Conservation (phyloP, 2,888 invertebrate genomes). For the Xanthia icteritia region DNA sequence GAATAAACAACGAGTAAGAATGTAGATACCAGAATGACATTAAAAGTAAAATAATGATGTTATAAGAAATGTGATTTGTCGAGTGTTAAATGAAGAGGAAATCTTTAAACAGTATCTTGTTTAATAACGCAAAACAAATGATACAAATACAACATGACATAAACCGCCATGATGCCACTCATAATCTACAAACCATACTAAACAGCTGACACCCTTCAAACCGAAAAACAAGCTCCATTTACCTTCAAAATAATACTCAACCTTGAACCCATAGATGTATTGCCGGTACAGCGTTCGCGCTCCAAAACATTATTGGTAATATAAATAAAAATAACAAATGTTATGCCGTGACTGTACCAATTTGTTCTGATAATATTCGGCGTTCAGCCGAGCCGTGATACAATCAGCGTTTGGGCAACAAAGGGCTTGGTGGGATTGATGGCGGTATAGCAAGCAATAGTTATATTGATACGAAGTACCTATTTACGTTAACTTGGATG, state of each 20-base stretch:
- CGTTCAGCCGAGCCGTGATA: constrained; percentile 67
- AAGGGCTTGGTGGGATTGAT: constrained; percentile 48
- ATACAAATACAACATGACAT: background rate
- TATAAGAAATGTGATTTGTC: background rate
- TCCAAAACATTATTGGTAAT: constrained; percentile 67
- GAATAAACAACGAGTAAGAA: background rate
- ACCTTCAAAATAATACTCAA: constrained; percentile 46
- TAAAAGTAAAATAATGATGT: background rate
- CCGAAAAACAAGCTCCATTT: constrained; percentile 48
- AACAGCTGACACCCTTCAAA: constrained; percentile 36
- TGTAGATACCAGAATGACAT: background rate
- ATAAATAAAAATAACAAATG: constrained; percentile 72
- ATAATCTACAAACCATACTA: constrained; percentile 21
- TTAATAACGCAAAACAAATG: background rate
- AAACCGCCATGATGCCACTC: background rate
- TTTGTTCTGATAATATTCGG: constrained; percentile 70
- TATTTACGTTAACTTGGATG: background rate
- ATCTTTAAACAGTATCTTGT: background rate
- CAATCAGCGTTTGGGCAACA: constrained; percentile 64
- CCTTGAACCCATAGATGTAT: constrained; percentile 66
- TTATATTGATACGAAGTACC: background rate
- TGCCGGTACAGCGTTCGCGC: constrained; percentile 53
- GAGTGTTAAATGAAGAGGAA: background rate
- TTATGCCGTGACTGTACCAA: constrained; percentile 69
- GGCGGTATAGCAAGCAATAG: constrained; percentile 14